A percentile compares a stretch with the other conserved stretches of the same genome.
Conservation (phyloP, 2,888 invertebrate genomes). For the Phrixothrix hirtus region DNA sequence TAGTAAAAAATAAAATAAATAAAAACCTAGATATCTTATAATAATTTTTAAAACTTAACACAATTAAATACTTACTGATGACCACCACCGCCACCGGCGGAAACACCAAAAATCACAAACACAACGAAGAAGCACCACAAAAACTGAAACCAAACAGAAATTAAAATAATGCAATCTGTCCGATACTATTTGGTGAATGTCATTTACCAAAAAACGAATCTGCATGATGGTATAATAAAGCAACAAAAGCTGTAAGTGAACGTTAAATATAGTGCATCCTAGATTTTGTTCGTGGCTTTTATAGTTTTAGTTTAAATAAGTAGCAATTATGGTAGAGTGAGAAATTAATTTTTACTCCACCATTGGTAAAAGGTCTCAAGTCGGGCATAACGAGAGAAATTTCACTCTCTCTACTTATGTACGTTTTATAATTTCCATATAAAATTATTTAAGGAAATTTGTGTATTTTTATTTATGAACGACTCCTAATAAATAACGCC, state of each 20-base stretch:
- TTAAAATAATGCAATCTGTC: background rate
- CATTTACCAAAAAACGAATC: constrained; percentile 15
- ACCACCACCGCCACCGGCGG: constrained; percentile 36
- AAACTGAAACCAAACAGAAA: constrained; percentile 31
- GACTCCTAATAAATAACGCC: too few relatives aligned
- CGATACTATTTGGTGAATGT: constrained; percentile 6
- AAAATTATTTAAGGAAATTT: too few relatives aligned
- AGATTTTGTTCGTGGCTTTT: constrained; percentile 10
- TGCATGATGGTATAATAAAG: constrained; percentile 20
- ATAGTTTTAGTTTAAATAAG: constrained; percentile 9
- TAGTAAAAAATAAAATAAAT: background rate
- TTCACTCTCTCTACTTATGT: constrained; percentile 16
- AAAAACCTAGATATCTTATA: background rate
- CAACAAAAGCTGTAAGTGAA: constrained; percentile 12
- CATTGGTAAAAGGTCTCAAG: constrained; percentile 10
- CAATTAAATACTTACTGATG: constrained; percentile 32
- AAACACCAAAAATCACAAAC: constrained; percentile 33
- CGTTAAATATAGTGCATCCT: constrained; percentile 1
- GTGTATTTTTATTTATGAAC: too few relatives aligned
- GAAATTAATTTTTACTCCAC: constrained; percentile 10
- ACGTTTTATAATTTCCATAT: too few relatives aligned
- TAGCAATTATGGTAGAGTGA: constrained; percentile 6
- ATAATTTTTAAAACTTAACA: constrained; percentile 1
- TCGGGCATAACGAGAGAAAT: constrained; percentile 25
- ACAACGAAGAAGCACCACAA: constrained; percentile 33